phyloP scores from a whole-genome alignment of 2,888 invertebrate genomes.

The Xestia xanthographa region DNA sequence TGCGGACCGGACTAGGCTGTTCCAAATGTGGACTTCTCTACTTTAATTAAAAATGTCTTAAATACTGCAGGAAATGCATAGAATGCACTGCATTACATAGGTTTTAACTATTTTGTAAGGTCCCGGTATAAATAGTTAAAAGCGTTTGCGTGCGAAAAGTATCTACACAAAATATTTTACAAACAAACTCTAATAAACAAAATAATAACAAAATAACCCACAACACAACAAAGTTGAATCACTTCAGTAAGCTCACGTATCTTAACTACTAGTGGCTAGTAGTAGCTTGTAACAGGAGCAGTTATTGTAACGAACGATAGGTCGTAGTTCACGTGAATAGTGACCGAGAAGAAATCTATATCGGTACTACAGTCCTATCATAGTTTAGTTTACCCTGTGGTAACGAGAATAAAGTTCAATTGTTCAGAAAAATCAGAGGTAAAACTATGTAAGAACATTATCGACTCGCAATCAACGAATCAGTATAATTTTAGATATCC shows the following conservation, averaged over 20 bases:
- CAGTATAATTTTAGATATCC: conserved; percentile 25
- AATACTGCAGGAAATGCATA: not conserved
- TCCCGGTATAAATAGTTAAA: not conserved
- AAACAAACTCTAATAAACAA: not conserved
- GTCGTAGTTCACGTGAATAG: conserved; percentile 49
- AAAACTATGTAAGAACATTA: not conserved
- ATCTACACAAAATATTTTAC: not conserved
- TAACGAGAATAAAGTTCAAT: no score
- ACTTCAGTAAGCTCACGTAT: conserved; percentile 42
- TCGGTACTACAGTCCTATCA: conserved; percentile 21
- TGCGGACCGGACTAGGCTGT: not conserved
- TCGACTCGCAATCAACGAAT: conserved; percentile 6
- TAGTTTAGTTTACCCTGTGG: not conserved
- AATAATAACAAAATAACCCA: conserved; percentile 15
- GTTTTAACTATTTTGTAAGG: not conserved
- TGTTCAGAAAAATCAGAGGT: not conserved
- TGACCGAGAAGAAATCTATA: conserved; percentile 50
- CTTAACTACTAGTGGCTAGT: conserved; percentile 28
- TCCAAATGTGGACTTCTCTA: not conserved
- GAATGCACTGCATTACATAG: not conserved
- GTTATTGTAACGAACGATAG: conserved; percentile 44
- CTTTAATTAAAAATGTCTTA: not conserved
- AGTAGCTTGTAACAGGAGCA: conserved; percentile 44
- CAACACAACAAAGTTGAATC: conserved; percentile 41
- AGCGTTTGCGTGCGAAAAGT: not conserved